phyloP scores from a whole-genome alignment of 2,113 vertebrate genomes.

The Seriola dumerili region DNA sequence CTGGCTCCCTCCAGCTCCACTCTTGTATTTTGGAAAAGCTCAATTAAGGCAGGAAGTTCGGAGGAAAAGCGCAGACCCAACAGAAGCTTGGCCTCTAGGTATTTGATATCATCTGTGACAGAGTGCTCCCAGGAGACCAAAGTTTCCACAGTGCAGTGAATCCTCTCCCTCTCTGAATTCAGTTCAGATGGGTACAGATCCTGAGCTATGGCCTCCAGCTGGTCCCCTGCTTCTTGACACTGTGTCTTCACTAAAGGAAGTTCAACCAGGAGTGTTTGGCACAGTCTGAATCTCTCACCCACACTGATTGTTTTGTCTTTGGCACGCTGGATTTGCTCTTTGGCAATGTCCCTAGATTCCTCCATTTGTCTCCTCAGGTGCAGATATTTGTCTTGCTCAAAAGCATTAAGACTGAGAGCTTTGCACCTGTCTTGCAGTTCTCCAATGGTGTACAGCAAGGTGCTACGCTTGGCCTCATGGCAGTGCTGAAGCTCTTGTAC shows the following conservation, averaged over 20 bases:
- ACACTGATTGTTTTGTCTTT: slow-evolving; percentile 58
- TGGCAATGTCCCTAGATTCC: slow-evolving; percentile 72
- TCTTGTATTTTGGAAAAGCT: slow-evolving; percentile 79
- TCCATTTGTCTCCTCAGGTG: slow-evolving; percentile 81
- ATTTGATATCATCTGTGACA: slow-evolving; percentile 78
- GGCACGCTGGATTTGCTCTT: slow-evolving; percentile 74
- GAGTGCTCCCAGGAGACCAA: slow-evolving; percentile 76
- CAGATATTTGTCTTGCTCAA: slow-evolving; percentile 82
- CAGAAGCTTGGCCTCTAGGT: slow-evolving; percentile 74
- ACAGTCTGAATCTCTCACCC: slow-evolving; percentile 74
- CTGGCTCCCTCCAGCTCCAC: slow-evolving; percentile 79
- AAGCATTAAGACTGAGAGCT: slow-evolving; percentile 66
- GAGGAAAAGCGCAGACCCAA: slow-evolving; percentile 64
- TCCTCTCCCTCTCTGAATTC: slow-evolving; percentile 81
- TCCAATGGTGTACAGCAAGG: slow-evolving; percentile 67
- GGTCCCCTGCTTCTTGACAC: slow-evolving; percentile 81
- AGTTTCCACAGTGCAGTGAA: slow-evolving; percentile 76
- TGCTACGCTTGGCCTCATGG: slow-evolving; percentile 66
- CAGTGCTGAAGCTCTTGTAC: slow-evolving; percentile 76
- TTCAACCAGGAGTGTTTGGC: slow-evolving; percentile 83
- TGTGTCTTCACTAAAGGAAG: slow-evolving; percentile 82
- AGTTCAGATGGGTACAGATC: slow-evolving; percentile 80
- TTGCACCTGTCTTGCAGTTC: slow-evolving; percentile 83
- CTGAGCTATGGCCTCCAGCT: slow-evolving; percentile 83
- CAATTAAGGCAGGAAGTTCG: slow-evolving; percentile 75